Evolutionary conservation across 2,797 vertebrate species (phyloP).

Genomic region (Scolopax bukidnonensis): DNA sequence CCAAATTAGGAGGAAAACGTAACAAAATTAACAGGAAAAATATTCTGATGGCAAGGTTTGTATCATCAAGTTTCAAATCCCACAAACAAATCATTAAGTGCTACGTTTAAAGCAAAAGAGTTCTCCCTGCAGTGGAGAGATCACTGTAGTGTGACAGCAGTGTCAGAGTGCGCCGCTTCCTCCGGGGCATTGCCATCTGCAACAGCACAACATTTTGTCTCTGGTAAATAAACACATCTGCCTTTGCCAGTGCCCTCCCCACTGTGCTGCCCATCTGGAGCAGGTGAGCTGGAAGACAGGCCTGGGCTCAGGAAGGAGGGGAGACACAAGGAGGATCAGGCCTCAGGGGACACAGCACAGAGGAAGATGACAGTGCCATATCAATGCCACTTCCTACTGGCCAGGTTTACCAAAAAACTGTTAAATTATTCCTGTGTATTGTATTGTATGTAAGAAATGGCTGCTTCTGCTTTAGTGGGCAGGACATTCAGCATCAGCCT

Average conservation of each 20-base stretch:
- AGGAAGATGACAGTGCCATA: constrained; percentile 43
- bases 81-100: neutral
- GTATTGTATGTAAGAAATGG: constrained; percentile 28
- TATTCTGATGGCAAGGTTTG: neutral
- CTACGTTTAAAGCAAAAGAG: neutral
- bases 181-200: constrained; percentile 81
- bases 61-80: neutral
- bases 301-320: constrained; percentile 39
- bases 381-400: constrained; percentile 63
- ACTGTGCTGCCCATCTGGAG: constrained; percentile 84
- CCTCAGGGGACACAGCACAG: constrained; percentile 61
- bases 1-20: fast-evolving
- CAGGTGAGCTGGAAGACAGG: constrained; percentile 80
- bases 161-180: constrained; percentile 77
- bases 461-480: constrained; percentile 24
- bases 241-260: constrained; percentile 80
- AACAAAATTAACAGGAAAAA: neutral
- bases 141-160: constrained; percentile 67
- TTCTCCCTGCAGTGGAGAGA: constrained; percentile 56
- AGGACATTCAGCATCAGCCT: constrained; percentile 49
- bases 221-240: constrained; percentile 85
- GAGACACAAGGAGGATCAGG: constrained; percentile 21
- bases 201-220: constrained; percentile 75
- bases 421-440: constrained; percentile 66
- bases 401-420: constrained; percentile 61